phyloP scores from a whole-genome alignment of 2,797 vertebrate species.

The Hozukius guyotensis region DNA sequence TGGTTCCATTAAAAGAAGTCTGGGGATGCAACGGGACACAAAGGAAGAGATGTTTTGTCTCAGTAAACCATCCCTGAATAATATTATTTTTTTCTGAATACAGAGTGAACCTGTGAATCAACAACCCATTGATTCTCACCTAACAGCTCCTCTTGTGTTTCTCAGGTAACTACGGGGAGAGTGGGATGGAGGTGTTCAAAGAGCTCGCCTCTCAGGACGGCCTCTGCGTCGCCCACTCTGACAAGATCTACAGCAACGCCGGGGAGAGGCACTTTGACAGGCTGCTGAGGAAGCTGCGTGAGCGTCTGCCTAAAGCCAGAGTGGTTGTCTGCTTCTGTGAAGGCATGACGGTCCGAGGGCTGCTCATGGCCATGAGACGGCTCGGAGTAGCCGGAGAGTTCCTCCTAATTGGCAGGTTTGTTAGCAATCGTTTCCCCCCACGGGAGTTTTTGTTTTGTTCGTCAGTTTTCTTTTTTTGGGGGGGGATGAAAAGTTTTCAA shows the following conservation, averaged over 20 bases:
- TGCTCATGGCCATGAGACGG: slow-evolving; percentile 95
- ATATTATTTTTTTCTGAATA: not conserved
- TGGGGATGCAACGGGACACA: not conserved
- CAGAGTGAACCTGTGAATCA: not conserved
- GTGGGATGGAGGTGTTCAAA: slow-evolving; percentile 98
- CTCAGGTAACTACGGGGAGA: slow-evolving; percentile 97
- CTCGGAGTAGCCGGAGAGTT: slow-evolving; percentile 93
- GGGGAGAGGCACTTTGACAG: slow-evolving; percentile 96
- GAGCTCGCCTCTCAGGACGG: slow-evolving; percentile 95
- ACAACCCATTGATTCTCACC: not conserved
- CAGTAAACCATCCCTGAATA: not conserved
- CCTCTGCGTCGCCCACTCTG: slow-evolving; percentile 95
- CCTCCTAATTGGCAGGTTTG: slow-evolving; percentile 92
- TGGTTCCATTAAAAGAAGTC: slow-evolving; percentile 39
- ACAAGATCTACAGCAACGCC: slow-evolving; percentile 99
- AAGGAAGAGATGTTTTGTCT: not conserved
- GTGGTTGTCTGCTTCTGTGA: slow-evolving; percentile 99
- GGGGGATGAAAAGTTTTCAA: slow-evolving; percentile 8
- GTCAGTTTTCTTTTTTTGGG: not conserved
- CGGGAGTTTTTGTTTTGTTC: not conserved
- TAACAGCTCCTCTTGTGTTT: slow-evolving; percentile 44
- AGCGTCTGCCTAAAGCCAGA: slow-evolving; percentile 93
- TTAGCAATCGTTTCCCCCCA: slow-evolving; percentile 38
- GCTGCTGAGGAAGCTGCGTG: slow-evolving; percentile 92
- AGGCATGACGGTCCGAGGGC: slow-evolving; percentile 96